Evolutionary conservation across 2,797 vertebrate species (phyloP), one percentile per base, ranked within the genome.

Genomic region (Hephaestus fuliginosus): DNA sequence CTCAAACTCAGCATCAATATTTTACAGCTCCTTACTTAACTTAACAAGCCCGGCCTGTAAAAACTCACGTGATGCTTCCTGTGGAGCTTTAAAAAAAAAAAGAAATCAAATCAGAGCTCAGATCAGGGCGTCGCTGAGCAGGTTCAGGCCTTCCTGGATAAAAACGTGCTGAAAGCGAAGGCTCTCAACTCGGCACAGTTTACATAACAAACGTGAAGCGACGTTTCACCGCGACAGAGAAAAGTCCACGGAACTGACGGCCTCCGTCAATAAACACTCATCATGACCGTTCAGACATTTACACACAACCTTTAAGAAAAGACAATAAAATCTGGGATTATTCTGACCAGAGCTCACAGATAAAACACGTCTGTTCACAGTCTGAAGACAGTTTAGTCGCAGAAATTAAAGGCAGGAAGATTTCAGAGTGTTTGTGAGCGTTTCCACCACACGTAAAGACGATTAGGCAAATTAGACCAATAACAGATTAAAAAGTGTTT

Each of bases 391-490:
- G 43, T 13, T 53, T 7, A 28, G 2, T 39, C 46, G 46, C 46
- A 62, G 51, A 56, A 55, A 57, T 11, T 33, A 7, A 53, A 20
- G 15, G 0, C 1, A 33, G 13, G 4, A 70, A 13, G 10, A 5
- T 18, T 18, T 36, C 13, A 13, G 10, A 46, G 11, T 11, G 5
- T 49, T 36, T 61, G 12, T 17, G 20, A 5, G 15, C 25, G 51
- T 63, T 66, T 25, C 53, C 58, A 64, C 41, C 61, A 14, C 39
- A 10, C 65, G 9, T 39, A 28, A 57, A 33, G 44, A n/a, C 61
- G 78, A 85, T 85, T 67, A 78, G 62, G 62, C 66, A 81, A 78
- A 85, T 81, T 20, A 76, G 58, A 64, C 63, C 46, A n/a, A 73
- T 55, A 25, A 43, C 0, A 17, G 72, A 76, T 84, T 74, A 70